Evolutionary conservation across 2,888 invertebrate genomes (phyloP).

Genomic region (Caenorhabditis sulstoni): DNA sequence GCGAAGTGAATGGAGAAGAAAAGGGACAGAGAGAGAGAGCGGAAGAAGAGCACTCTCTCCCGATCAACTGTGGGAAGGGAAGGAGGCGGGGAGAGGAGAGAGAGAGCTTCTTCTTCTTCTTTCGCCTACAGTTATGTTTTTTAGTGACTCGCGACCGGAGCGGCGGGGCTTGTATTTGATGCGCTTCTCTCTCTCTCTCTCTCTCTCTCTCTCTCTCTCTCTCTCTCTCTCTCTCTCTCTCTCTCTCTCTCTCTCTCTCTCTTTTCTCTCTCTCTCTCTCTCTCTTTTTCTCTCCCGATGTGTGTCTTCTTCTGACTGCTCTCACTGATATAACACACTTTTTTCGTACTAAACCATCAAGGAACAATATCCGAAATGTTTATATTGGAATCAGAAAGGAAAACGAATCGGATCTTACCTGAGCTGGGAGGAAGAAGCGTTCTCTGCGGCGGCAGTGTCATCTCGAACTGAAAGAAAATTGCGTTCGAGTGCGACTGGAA

Average conservation of each 20-base stretch:
- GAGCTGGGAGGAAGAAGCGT: slow-evolving; percentile 49
- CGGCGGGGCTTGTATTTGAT: slow-evolving; percentile 24
- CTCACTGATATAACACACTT: slow-evolving; percentile 45
- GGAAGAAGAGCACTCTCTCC: slow-evolving; percentile 11
- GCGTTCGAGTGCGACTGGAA: slow-evolving; percentile 16
- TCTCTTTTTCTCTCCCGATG: neutral
- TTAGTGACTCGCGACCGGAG: slow-evolving; percentile 49
- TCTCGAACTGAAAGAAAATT: slow-evolving; percentile 13
- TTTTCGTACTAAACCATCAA: slow-evolving; percentile 46
- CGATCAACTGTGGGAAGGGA: slow-evolving; percentile 43
- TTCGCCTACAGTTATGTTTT: slow-evolving; percentile 53
- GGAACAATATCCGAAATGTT: slow-evolving; percentile 25
- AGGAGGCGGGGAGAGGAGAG: slow-evolving; percentile 9
- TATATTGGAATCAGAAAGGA: neutral
- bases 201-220: slow-evolving; percentile 27
- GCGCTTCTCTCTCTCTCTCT: too few species aligned
- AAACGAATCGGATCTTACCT: slow-evolving; percentile 32
- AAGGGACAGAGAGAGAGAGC: neutral
- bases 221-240: slow-evolving; percentile 26
- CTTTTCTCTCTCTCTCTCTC: slow-evolving; percentile 31
- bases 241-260: slow-evolving; percentile 11
- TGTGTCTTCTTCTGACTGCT: slow-evolving; percentile 40
- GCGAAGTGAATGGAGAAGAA: neutral
- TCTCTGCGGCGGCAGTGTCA: slow-evolving; percentile 51
- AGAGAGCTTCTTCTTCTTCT: slow-evolving; percentile 26